Conservation (phyloP, 2,113 vertebrate species). For the Rhegmatorhina hoffmannsi region DNA sequence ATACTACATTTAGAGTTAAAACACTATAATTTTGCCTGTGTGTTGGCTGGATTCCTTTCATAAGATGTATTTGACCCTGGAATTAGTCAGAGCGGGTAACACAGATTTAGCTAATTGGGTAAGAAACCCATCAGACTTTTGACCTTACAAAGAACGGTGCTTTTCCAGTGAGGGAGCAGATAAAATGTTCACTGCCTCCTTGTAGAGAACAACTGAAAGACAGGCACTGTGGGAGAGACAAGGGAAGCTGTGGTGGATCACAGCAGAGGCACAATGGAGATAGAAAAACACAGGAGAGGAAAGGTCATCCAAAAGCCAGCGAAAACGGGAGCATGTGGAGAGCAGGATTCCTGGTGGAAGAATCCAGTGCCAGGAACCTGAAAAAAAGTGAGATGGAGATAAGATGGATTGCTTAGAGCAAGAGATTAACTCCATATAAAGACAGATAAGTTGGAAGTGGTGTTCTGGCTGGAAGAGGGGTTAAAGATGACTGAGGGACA, state of each 20-base stretch:
- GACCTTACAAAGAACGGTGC: background rate
- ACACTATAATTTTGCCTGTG: background rate
- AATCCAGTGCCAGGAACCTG: background rate
- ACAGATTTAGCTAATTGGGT: background rate
- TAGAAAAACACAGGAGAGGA: background rate
- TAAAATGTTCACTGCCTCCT: background rate
- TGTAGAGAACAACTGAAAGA: background rate
- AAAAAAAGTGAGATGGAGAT: background rate
- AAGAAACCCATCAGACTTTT: background rate
- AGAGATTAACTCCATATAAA: background rate
- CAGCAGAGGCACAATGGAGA: background rate
- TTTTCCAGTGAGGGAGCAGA: background rate
- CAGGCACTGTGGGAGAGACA: background rate
- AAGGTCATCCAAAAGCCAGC: background rate
- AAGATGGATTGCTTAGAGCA: background rate
- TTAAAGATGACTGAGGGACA: background rate
- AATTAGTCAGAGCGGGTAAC: background rate
- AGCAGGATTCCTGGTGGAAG: background rate
- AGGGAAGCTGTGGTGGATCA: background rate
- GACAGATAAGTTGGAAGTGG: background rate
- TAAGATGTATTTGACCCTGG: background rate
- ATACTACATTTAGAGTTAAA: slow-evolving; percentile 34
- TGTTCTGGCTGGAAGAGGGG: background rate
- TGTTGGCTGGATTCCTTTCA: background rate
- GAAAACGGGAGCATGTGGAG: accelerated